phyloP scores from a whole-genome alignment of 2,888 invertebrate species.

The Acanthosoma haemorrhoidale region DNA sequence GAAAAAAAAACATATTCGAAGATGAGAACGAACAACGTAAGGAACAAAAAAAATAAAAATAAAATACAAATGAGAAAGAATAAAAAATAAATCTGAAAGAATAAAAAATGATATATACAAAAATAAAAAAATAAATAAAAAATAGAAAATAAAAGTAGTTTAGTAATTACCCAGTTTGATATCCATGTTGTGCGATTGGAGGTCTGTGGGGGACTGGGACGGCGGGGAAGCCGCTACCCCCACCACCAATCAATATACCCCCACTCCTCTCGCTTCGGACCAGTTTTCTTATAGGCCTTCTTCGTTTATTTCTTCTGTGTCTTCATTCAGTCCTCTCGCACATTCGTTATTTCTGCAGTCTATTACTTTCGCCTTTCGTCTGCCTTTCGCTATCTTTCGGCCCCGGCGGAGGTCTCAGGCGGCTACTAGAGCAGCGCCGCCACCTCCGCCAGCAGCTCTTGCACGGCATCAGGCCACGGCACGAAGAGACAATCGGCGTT shows the following conservation, averaged over 20 bases:
- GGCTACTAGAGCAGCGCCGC: background rate
- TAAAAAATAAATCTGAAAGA: no score
- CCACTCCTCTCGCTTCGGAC: background rate
- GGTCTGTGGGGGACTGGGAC: conserved; percentile 26
- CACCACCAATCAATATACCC: conserved; percentile 17
- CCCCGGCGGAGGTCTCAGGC: background rate
- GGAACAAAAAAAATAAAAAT: background rate
- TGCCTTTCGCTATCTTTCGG: conserved; percentile 7
- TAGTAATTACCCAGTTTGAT: conserved; percentile 22
- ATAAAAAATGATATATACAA: no score
- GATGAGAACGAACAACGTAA: background rate
- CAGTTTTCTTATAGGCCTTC: conserved; percentile 14
- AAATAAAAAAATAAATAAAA: background rate
- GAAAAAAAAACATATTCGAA: background rate
- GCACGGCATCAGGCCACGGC: no score
- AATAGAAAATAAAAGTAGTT: conserved; percentile 6
- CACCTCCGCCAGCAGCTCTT: no score
- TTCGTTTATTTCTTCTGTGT: conserved; percentile 8
- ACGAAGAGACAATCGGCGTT: no score
- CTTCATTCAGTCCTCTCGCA: conserved; percentile 8
- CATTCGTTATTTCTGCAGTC: conserved; percentile 7
- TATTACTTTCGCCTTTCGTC: conserved; percentile 3
- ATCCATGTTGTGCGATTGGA: conserved; percentile 24
- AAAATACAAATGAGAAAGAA: background rate
- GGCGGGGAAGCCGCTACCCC: background rate